Evolutionary conservation across 2,888 invertebrate species (phyloP).

Genomic region (Metopia argyrocephala): DNA sequence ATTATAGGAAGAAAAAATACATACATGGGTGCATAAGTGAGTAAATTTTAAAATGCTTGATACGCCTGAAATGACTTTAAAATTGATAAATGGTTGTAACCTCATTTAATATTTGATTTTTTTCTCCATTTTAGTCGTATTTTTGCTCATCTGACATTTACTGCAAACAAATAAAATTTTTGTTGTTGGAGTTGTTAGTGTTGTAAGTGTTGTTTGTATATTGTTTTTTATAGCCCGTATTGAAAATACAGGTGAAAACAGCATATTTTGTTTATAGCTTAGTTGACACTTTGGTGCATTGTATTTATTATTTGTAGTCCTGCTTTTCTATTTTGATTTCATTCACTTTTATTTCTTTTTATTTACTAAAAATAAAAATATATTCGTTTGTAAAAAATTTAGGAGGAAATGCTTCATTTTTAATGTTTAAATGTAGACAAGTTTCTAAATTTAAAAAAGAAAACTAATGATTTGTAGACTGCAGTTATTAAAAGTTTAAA

Average conservation of each 20-base stretch:
- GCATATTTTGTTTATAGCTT: slow-evolving; percentile 53
- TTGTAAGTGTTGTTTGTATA: neutral
- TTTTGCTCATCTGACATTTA: slow-evolving; percentile 7
- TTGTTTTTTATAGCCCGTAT: slow-evolving; percentile 9
- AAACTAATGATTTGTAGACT: slow-evolving; percentile 13
- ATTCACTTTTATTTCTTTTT: slow-evolving; percentile 14
- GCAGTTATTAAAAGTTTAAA: neutral
- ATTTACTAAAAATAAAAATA: neutral
- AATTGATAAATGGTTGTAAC: slow-evolving; percentile 59
- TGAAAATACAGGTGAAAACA: slow-evolving; percentile 46
- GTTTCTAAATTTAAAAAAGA: neutral
- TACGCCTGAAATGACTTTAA: slow-evolving; percentile 38
- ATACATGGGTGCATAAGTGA: neutral
- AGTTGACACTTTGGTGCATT: slow-evolving; percentile 63
- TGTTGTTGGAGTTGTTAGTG: neutral
- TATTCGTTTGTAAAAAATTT: neutral
- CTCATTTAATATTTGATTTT: slow-evolving; percentile 60
- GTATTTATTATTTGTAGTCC: slow-evolving; percentile 46
- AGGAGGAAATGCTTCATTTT: neutral
- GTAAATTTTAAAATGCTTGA: slow-evolving; percentile 9
- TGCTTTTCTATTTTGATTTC: slow-evolving; percentile 23
- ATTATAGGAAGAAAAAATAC: neutral
- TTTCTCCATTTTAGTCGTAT: slow-evolving; percentile 39
- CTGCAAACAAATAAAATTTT: slow-evolving; percentile 6
- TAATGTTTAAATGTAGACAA: neutral